Evolutionary conservation across 2,113 vertebrate genomes (phyloP).

Genomic region (Lagopus leucura): DNA sequence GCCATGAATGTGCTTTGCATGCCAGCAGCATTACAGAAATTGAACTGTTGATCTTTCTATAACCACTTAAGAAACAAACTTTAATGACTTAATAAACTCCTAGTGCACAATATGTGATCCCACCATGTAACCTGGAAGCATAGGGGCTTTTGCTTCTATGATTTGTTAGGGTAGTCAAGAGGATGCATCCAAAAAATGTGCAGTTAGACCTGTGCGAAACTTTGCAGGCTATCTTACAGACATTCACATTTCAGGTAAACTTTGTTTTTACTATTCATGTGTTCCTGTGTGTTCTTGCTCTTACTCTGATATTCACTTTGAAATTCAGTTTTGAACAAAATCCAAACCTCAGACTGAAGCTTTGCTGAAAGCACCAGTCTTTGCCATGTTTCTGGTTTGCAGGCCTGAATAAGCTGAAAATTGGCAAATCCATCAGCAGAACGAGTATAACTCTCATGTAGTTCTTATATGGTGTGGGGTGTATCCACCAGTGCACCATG

Average conservation of each 20-base stretch:
- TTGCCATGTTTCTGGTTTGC: conserved; percentile 4
- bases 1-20: neutral
- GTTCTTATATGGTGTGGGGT: neutral
- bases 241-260: neutral
- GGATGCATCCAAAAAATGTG: neutral
- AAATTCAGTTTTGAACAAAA: conserved; percentile 30
- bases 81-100: neutral
- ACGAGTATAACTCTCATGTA: neutral
- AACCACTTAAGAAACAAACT: neutral
- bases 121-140: neutral
- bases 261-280: neutral
- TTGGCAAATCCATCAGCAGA: neutral
- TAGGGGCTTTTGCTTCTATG: neutral
- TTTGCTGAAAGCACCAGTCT: neutral
- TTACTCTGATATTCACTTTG: neutral
- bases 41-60: neutral
- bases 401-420: neutral
- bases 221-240: neutral
- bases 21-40: neutral
- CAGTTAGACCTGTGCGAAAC: neutral
- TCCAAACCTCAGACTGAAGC: neutral
- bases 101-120: neutral
- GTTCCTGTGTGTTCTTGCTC: neutral
- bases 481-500: neutral
- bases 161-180: neutral